Percentiles rank a stretch among this genome's conserved stretches.
phyloP scores from a whole-genome alignment of 1,140 invertebrate species.

The Carposina sasakii region DNA sequence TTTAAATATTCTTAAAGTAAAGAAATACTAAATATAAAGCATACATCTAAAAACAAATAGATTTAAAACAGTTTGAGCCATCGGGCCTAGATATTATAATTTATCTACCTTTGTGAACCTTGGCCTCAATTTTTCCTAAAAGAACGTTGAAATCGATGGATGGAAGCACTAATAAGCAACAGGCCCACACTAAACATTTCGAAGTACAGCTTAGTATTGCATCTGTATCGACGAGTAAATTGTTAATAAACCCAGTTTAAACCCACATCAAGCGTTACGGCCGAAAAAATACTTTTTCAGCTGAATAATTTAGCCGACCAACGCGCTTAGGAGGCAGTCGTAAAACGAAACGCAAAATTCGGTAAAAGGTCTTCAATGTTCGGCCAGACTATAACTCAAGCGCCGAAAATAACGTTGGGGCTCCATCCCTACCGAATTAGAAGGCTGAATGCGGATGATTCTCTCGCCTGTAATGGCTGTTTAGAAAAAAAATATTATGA shows the following conservation, averaged over 20 bases:
- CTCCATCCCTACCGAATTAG: conserved; percentile 24
- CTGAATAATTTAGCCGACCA: conserved; percentile 61
- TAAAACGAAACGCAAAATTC: conserved; percentile 63
- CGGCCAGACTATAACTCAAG: conserved; percentile 65
- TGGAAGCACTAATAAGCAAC: too few relatives aligned
- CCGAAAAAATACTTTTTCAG: conserved; percentile 36
- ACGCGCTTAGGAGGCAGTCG: conserved; percentile 52
- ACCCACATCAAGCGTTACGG: conserved; percentile 33
- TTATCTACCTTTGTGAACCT: too few relatives aligned
- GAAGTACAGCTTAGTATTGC: too few relatives aligned
- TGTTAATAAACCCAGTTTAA: conserved; percentile 38
- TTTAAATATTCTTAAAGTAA: too few relatives aligned
- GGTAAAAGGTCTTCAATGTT: conserved; percentile 65
- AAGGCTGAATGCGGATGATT: conserved; percentile 47
- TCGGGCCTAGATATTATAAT: too few relatives aligned
- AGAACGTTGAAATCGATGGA: too few relatives aligned
- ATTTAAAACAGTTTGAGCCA: too few relatives aligned
- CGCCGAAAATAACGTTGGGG: conserved; percentile 61
- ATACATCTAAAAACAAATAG: too few relatives aligned
- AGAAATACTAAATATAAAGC: too few relatives aligned
- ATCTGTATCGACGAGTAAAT: too few relatives aligned
- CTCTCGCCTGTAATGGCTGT: conserved; percentile 46
- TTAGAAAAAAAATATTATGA: conserved; percentile 44
- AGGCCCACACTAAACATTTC: too few relatives aligned
- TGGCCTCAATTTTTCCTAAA: too few relatives aligned